These are phyloP conservation scores for Enteromius fasciolatus DNA, from an alignment of 2,797 vertebrate genomes.

Conservation along the genomic window DNA sequence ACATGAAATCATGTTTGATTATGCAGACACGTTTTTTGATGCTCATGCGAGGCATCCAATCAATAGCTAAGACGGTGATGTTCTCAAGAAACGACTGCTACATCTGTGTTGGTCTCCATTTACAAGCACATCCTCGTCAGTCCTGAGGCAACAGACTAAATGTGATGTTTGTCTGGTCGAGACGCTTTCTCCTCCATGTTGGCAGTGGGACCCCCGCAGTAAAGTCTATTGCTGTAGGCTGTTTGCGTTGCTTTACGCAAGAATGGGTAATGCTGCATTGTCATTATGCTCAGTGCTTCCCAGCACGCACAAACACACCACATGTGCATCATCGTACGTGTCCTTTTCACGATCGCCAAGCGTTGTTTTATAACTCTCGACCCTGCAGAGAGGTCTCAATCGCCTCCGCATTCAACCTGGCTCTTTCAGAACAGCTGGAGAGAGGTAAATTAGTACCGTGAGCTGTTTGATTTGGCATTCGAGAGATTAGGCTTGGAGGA, in stretches of 20 bases:
- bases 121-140: neutral
- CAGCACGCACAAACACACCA: constrained; percentile 9
- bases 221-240: constrained; percentile 33
- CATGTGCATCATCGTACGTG: neutral
- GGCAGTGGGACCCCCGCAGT: neutral
- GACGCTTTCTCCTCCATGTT: neutral
- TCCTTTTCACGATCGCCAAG: neutral
- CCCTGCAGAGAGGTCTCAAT: constrained; percentile 23
- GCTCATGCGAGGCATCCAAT: neutral
- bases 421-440: constrained; percentile 43
- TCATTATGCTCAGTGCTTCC: constrained; percentile 14
- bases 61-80: neutral
- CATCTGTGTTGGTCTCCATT: neutral
- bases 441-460: constrained; percentile 44
- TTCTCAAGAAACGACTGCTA: neutral
- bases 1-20: neutral
- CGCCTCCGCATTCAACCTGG: constrained; percentile 4
- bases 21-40: neutral
- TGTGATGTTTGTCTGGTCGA: constrained; percentile 15
- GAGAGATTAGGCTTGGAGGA: constrained; percentile 39
- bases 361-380: constrained; percentile 12
- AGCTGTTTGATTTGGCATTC: constrained; percentile 47
- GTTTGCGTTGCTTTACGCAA: constrained; percentile 34
- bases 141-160: constrained; percentile 15
- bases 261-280: constrained; percentile 10